Evolutionary conservation across 2,888 invertebrate genomes (phyloP).

Genomic region (Biston betularia): DNA sequence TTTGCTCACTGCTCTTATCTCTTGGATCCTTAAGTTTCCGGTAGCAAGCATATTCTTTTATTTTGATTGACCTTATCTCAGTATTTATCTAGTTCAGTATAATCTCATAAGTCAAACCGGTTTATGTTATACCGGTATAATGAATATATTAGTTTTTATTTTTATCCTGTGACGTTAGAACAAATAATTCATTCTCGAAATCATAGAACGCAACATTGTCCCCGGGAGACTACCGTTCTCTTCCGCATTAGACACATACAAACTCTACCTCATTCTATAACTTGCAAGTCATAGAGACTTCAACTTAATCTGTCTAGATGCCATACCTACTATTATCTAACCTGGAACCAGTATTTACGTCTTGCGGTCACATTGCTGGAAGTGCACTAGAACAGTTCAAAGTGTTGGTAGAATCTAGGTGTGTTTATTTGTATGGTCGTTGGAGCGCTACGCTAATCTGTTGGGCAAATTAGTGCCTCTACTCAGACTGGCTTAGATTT

Average conservation of each 20-base stretch:
- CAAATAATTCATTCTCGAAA: background rate
- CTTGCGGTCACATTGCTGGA: conserved; percentile 64
- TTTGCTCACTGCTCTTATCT: conserved; percentile 2
- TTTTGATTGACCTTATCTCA: background rate
- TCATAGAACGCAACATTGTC: conserved; percentile 1
- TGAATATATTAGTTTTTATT: no score
- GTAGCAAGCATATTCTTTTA: background rate
- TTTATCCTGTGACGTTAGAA: no score
- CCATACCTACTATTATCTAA: conserved; percentile 47
- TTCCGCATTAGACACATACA: conserved; percentile 36
- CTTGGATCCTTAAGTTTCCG: background rate
- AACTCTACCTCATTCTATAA: conserved; percentile 18
- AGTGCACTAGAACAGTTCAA: conserved; percentile 61
- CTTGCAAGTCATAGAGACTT: conserved; percentile 5
- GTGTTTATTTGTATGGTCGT: conserved; percentile 29
- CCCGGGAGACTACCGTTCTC: conserved; percentile 32
- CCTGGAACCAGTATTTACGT: conserved; percentile 55
- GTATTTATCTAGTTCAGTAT: no score
- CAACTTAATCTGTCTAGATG: conserved; percentile 11
- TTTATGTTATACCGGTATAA: no score
- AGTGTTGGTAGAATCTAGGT: conserved; percentile 23
- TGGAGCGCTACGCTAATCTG: conserved; percentile 2
- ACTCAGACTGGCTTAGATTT: background rate
- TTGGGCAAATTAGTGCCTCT: background rate
- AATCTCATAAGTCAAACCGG: no score